These are phyloP conservation scores for Copsychus sechellarum DNA, from an alignment of 2,113 vertebrate genomes.

Conservation along the genomic window DNA sequence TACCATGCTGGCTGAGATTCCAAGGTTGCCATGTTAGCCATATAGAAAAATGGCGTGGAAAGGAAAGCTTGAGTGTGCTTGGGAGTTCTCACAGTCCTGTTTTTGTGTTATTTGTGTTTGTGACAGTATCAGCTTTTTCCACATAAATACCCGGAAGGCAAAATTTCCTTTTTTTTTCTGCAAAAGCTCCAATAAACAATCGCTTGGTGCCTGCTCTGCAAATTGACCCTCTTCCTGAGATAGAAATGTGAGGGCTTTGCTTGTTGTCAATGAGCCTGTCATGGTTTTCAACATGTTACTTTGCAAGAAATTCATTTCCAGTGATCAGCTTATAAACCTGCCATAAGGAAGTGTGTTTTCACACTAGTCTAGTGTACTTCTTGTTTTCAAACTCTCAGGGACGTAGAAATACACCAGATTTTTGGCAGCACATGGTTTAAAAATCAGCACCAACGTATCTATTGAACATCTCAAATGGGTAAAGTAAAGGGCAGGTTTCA, in stretches of 20 bases:
- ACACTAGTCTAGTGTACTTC: slow-evolving; percentile 68
- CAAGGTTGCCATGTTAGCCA: slow-evolving; percentile 37
- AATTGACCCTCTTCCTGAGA: slow-evolving; percentile 69
- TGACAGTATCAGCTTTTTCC: slow-evolving; percentile 64
- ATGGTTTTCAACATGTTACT: slow-evolving; percentile 73
- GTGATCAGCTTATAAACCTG: slow-evolving; percentile 70
- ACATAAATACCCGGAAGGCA: slow-evolving; percentile 67
- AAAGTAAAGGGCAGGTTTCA: slow-evolving; percentile 71
- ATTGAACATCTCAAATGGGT: slow-evolving; percentile 68
- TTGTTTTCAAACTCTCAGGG: slow-evolving; percentile 68
- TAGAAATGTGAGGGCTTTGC: slow-evolving; percentile 67
- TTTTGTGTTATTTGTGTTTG: slow-evolving; percentile 68
- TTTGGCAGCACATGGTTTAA: slow-evolving; percentile 51
- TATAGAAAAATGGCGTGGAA: slow-evolving; percentile 63
- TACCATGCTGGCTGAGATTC: background rate
- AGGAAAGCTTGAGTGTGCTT: slow-evolving; percentile 23
- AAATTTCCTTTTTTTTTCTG: slow-evolving; percentile 57
- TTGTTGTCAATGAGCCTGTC: slow-evolving; percentile 68
- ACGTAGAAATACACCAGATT: slow-evolving; percentile 57
- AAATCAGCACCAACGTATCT: slow-evolving; percentile 61
- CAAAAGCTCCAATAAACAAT: slow-evolving; percentile 72
- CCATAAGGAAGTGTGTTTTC: slow-evolving; percentile 70
- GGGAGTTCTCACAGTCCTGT: slow-evolving; percentile 63
- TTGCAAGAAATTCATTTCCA: slow-evolving; percentile 73
- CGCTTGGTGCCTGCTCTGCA: slow-evolving; percentile 68